Evolutionary conservation across 2,797 vertebrate species (phyloP).

Genomic region (Chromobotia macracanthus): DNA sequence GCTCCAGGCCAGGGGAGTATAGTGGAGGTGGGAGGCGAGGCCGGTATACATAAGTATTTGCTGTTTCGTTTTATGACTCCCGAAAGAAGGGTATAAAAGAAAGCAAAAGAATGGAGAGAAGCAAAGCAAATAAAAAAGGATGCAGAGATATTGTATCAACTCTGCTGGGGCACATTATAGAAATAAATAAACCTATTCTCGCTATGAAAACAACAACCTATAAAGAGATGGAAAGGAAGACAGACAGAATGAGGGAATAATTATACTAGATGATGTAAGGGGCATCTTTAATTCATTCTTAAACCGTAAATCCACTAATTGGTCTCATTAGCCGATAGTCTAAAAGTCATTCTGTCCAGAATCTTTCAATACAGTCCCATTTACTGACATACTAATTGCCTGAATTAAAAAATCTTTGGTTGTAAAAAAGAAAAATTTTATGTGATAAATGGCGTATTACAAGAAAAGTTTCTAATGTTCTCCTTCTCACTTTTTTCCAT

Average conservation of each 20-base stretch:
- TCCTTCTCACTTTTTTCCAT: too few species aligned
- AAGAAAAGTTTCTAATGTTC: neutral
- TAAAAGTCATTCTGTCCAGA: neutral
- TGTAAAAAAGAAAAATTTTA: neutral
- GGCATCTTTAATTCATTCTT: slow-evolving; percentile 26
- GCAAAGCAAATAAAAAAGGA: slow-evolving; percentile 52
- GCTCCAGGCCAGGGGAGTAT: slow-evolving; percentile 57
- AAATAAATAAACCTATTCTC: slow-evolving; percentile 31
- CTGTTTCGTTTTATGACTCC: slow-evolving; percentile 63
- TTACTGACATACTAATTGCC: neutral
- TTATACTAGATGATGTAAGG: slow-evolving; percentile 3
- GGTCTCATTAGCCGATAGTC: slow-evolving; percentile 3
- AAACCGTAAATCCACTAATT: neutral
- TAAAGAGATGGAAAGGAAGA: slow-evolving; percentile 7
- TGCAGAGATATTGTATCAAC: slow-evolving; percentile 59
- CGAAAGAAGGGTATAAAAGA: slow-evolving; percentile 59
- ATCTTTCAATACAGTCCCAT: neutral
- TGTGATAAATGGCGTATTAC: neutral
- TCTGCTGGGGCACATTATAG: slow-evolving; percentile 47
- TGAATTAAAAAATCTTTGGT: neutral
- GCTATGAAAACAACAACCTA: slow-evolving; percentile 32
- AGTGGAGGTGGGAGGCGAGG: slow-evolving; percentile 58
- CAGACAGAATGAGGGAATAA: neutral
- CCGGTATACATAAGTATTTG: slow-evolving; percentile 67
- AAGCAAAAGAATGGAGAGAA: slow-evolving; percentile 49